Evolutionary conservation across 2,888 invertebrate genomes (phyloP), one percentile per base, ranked within the genome.

Genomic region (Melipona bicolor): DNA sequence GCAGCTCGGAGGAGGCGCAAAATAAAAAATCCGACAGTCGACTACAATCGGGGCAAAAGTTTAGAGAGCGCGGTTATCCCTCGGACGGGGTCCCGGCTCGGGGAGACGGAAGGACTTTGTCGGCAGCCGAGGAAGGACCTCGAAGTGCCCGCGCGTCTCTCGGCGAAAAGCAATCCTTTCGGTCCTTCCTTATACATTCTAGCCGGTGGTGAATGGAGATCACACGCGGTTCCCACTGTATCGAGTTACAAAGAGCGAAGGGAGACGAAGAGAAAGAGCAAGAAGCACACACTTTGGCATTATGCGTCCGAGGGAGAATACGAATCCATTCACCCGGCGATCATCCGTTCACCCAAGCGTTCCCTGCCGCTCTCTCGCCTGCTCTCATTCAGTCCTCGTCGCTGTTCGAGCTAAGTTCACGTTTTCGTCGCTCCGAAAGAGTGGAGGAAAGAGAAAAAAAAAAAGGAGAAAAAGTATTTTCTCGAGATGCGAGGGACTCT

Each of bases 191-290:
- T 89, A 90, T 43, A 91, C 89, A 88, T 89, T 90, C 86, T 88
- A 76, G 85, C 90, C 90, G 89, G 87, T 91, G 89, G 87, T 91
- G 89, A 92, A 92, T 93, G 90, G 90, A 88, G 89, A 91, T 90
- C 90, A 91, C 91, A 90, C 88, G 87, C 83, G 90, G 93, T 94
- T 94, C 94, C 94, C 94, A 94, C 94, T 94, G 93, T 92, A 94
- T 94, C 93, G 91, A 93, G 91, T 94, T 94, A 92, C 94, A 90
- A 17, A 19, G 15, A 83, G 87, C 88, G 27, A 87, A 90, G 83
- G 87, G 88, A 90, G 87, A 91, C 83, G 77, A 67, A 70, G 81
- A 85, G 81, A 85, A 82, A 52, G 83, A 81, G 86, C 80, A 86
- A 78, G 82, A 90, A 86, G 76, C 81, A 86, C 76, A 74, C 81